Evolutionary conservation across 1,140 invertebrate species (phyloP).

Genomic region (Plectrocnemia conspersa): DNA sequence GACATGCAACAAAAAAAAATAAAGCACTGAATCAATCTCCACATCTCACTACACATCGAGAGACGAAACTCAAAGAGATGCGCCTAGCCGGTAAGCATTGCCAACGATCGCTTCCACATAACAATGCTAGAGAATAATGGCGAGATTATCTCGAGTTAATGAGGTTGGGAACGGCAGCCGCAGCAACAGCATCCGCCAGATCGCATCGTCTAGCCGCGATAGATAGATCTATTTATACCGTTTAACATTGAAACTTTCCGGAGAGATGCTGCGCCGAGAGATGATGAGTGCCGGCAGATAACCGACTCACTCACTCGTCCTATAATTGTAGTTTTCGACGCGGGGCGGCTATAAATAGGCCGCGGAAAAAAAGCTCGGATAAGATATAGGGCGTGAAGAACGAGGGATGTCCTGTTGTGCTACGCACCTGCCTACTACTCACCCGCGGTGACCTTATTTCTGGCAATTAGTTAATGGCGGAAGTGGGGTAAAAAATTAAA

Average conservation of each 20-base stretch:
- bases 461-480: too few species aligned
- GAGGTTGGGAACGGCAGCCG: background rate
- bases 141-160: slow-evolving; percentile 3
- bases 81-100: background rate
- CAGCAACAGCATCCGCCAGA: background rate
- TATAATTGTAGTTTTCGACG: background rate
- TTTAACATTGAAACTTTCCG: too few species aligned
- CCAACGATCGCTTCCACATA: background rate
- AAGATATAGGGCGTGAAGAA: too few species aligned
- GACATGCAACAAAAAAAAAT: too few species aligned
- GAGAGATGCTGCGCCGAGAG: background rate
- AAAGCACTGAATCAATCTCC: too few species aligned
- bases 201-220: background rate
- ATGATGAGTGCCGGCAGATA: background rate
- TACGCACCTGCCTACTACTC: too few species aligned
- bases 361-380: background rate
- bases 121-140: slow-evolving; percentile 1
- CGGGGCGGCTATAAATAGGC: background rate
- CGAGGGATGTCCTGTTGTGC: too few species aligned
- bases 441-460: too few species aligned
- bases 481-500: too few species aligned
- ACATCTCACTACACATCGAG: too few species aligned
- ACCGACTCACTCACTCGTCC: background rate
- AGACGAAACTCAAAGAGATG: too few species aligned
- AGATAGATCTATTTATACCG: too few species aligned